Base-by-base conservation (phyloP, 2,113 vertebrate genomes). In the Rhinogobius similis region DNA sequence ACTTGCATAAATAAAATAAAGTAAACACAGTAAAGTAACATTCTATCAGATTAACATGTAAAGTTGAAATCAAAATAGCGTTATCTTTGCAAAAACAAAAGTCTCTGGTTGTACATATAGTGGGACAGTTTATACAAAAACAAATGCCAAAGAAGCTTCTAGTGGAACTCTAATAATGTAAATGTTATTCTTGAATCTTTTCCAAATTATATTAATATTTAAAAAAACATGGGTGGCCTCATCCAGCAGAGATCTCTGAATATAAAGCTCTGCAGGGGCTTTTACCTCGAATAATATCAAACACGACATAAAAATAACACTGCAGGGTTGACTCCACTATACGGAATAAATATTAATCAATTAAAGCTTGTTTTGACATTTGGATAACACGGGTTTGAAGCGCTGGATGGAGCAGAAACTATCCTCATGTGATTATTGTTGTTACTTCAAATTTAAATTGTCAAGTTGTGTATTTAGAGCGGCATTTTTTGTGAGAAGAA, bases 211-310 rank as follows among this genome's bases (percentile, higher is more conserved):
- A 18, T 20, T 9, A n/a, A 61, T 10, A 46, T 44, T 26, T 6
- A 2, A 43, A 65, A 4, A 0, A 55, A 63, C n/a, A 62, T 69
- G 3, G 59, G 62, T 23, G 12, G 53, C 18, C 61, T 46, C 64
- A 72, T 71, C 68, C 64, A 61, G 69, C n/a, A 1, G 55, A 76
- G 44, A 9, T 53, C 12, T 53, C 66, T 78, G 26, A 36, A 67
- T 10, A n/a, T 55, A 68, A 2, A 24, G 55, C 32, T 32, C 46
- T 55, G 56, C 3, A 39, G 20, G 58, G 48, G 63, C 44, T 55
- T 23, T 46, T 18, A 20, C n/a, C 36, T 48, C 7, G 36, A 24
- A 46, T 61, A 61, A n/a, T 21, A 61, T 38, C 20, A 61, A 11
- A 61, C 27, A 20, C 56, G 3, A 32, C 13, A 32, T 38, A 4